A percentile compares a stretch with the other conserved stretches of the same genome.
Evolutionary conservation across 2,797 vertebrate genomes (phyloP).

Genomic region (Microtus obscurus): DNA sequence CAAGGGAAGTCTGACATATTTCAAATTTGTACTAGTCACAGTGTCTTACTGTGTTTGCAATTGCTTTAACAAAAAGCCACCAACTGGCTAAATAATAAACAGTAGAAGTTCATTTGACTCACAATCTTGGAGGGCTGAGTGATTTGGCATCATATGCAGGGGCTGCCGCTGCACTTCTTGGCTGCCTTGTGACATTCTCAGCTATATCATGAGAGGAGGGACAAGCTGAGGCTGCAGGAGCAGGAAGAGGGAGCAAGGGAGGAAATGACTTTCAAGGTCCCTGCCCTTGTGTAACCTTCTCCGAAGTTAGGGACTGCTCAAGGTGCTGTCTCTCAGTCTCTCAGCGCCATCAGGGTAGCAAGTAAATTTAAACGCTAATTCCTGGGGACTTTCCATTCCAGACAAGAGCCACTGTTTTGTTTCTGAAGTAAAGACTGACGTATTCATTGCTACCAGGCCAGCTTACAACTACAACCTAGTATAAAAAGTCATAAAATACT

Average conservation of each 20-base stretch:
- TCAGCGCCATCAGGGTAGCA: background rate
- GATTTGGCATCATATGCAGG: no score
- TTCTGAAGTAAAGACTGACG: constrained; percentile 32
- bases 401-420: background rate
- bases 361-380: background rate
- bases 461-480: background rate
- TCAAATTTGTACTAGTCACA: background rate
- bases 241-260: background rate
- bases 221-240: no score
- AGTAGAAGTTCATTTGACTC: background rate
- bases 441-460: background rate
- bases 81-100: background rate
- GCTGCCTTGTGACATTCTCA: accelerated
- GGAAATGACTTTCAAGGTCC: background rate
- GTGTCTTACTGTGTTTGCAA: background rate
- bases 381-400: background rate
- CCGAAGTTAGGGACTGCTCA: background rate
- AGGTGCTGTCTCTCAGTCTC: no score
- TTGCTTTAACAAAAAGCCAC: background rate
- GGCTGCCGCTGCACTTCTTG: background rate
- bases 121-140: background rate
- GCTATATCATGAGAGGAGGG: no score
- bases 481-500: background rate
- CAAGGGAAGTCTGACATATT: background rate
- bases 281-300: background rate